Conservation (phyloP, 2,888 invertebrate genomes). For the Halictus quadricinctus region DNA sequence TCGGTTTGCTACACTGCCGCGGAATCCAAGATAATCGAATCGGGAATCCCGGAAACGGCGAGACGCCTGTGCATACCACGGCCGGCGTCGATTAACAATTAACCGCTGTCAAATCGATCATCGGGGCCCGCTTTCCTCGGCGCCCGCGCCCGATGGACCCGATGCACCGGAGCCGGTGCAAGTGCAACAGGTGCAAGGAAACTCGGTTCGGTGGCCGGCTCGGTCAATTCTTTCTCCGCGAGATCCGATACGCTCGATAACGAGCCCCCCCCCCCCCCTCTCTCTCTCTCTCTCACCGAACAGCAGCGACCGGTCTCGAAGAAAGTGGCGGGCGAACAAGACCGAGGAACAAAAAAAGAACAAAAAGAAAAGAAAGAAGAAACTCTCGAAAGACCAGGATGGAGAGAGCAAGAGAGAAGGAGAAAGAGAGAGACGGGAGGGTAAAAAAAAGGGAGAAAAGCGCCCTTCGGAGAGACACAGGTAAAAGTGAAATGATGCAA, state of each 20-base stretch:
- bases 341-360: constrained; percentile 36
- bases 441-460: constrained; percentile 34
- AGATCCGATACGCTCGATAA: constrained; percentile 63
- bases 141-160: neutral
- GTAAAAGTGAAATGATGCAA: constrained; percentile 63
- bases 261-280: constrained; percentile 6
- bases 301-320: constrained; percentile 20
- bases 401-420: neutral
- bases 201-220: constrained; percentile 19
- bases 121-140: neutral
- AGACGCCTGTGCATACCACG: neutral
- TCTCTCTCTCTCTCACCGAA: neutral
- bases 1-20: neutral
- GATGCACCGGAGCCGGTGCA: neutral
- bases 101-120: constrained; percentile 13
- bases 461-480: constrained; percentile 49
- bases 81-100: constrained; percentile 9
- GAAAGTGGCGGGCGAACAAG: constrained; percentile 45
- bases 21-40: constrained; percentile 12
- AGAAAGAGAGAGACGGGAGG: neutral
- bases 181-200: constrained; percentile 48
- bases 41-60: constrained; percentile 14
- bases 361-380: neutral
- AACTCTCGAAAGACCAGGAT: neutral
- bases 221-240: constrained; percentile 43